A percentile compares a stretch with the other conserved stretches of the same genome.
Evolutionary conservation across 2,888 invertebrate genomes (phyloP).

Genomic region (Blastobasis adustella): DNA sequence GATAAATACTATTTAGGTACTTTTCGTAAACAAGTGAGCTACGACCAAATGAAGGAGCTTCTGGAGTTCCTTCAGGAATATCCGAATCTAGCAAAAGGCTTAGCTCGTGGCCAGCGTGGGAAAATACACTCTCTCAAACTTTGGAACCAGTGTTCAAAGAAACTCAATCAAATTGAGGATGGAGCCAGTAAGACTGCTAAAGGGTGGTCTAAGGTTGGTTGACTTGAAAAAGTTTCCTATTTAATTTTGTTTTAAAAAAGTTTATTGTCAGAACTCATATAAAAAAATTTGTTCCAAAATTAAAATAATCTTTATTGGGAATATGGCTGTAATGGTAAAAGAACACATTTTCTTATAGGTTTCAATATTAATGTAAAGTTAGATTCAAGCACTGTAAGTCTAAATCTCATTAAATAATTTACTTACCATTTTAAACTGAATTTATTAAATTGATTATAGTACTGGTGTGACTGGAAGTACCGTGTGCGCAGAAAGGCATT

Average conservation of each 20-base stretch:
- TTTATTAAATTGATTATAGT: constrained; percentile 24
- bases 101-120: constrained; percentile 35
- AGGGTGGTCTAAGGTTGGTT: constrained; percentile 51
- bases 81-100: constrained; percentile 37
- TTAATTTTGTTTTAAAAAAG: no score
- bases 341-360: no score
- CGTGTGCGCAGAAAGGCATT: constrained; percentile 42
- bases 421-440: no score
- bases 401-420: no score
- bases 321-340: no score
- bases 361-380: no score
- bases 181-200: constrained; percentile 44
- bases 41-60: constrained; percentile 35
- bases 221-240: neutral
- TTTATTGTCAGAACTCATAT: no score
- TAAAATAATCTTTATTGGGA: no score
- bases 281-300: no score
- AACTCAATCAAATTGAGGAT: constrained; percentile 31
- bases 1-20: no score
- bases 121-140: constrained; percentile 37
- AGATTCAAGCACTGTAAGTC: no score
- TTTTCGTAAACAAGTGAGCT: constrained; percentile 18
- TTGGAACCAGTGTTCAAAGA: constrained; percentile 46
- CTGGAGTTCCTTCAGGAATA: constrained; percentile 44
- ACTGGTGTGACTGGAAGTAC: constrained; percentile 58